Evolutionary conservation across 2,888 invertebrate genomes (phyloP), one percentile per base, ranked within the genome.

Genomic region (Diachrysia chrysitis): DNA sequence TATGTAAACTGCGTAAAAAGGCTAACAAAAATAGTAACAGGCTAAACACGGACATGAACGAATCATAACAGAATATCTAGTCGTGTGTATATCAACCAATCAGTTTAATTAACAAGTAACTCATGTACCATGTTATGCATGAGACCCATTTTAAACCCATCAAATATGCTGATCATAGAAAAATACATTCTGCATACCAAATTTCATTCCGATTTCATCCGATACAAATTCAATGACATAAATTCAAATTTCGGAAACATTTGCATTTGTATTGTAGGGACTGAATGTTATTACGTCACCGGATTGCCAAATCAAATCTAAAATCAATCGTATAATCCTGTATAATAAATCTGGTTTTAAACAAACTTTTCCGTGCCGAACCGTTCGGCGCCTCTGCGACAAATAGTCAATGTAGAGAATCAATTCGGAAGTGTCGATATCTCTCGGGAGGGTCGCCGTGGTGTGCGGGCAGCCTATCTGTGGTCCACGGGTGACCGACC

Each of bases 401-500:
- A 51, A 51, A n/a, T 42, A 16, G 16, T 5, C 42, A n/a, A 42
- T n/a, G 37, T 42, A 42, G 42, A 42, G n/a, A 42, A 42, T 42
- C 42, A 42, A 42, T 42, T 42, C 5, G 42, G 42, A 42, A 42
- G 42, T 42, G 42, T 42, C n/a, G 42, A 42, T 42, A n/a, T 6
- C 14, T 37, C 16, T 14, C 16, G 19, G 10, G 48, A 17, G 48
- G 48, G 17, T 17, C 16, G 51, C 7, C 32, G 42, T 19, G 48
- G 60, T 72, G 70, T 3, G 51, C 10, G 9, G 16, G 48, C 54
- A 59, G 70, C 82, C 61, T 65, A 63, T 16, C 63, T 48, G 66
- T 37, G 56, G 73, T 62, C 68, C 78, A 61, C 74, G 72, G 82
- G 80, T 81, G 65, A 69, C 74, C 74, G 80, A 80, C 80, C 82